phyloP scores from a whole-genome alignment of 2,888 invertebrate species.

The Eristalis intricaria region DNA sequence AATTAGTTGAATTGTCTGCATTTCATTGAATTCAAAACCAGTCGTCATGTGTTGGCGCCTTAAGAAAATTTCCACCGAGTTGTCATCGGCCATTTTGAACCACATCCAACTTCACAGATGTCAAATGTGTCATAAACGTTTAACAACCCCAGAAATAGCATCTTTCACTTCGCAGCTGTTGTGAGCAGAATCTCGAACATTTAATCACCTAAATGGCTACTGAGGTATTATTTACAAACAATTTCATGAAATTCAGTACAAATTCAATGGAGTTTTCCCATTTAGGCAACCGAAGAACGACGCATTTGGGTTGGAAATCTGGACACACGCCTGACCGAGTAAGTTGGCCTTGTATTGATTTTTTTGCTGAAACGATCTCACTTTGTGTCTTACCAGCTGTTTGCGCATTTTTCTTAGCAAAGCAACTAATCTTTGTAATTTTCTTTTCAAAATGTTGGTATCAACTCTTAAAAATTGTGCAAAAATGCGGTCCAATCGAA shows the following conservation, averaged over 20 bases:
- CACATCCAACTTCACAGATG: background rate
- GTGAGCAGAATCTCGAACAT: background rate
- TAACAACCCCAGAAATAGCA: background rate
- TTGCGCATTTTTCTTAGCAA: background rate
- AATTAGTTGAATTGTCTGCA: too few relatives aligned
- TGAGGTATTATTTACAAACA: constrained; percentile 42
- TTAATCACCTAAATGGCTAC: constrained; percentile 20
- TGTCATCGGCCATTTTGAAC: background rate
- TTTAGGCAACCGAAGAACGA: constrained; percentile 77
- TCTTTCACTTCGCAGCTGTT: background rate
- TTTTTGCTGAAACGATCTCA: constrained; percentile 20
- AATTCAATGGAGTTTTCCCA: background rate
- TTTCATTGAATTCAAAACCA: background rate
- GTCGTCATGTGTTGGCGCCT: background rate
- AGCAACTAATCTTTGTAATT: constrained; percentile 72
- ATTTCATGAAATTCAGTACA: background rate
- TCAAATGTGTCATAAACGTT: background rate
- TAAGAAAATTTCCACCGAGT: background rate
- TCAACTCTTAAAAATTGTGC: constrained; percentile 97
- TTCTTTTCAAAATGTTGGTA: constrained; percentile 87
- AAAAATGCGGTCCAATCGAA: constrained; percentile 95
- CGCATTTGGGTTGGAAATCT: constrained; percentile 95
- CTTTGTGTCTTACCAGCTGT: background rate
- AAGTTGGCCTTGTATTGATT: constrained; percentile 83
- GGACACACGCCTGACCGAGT: constrained; percentile 95